phyloP scores from a whole-genome alignment of 1,140 invertebrate genomes.

The Parapsyche elsis region DNA sequence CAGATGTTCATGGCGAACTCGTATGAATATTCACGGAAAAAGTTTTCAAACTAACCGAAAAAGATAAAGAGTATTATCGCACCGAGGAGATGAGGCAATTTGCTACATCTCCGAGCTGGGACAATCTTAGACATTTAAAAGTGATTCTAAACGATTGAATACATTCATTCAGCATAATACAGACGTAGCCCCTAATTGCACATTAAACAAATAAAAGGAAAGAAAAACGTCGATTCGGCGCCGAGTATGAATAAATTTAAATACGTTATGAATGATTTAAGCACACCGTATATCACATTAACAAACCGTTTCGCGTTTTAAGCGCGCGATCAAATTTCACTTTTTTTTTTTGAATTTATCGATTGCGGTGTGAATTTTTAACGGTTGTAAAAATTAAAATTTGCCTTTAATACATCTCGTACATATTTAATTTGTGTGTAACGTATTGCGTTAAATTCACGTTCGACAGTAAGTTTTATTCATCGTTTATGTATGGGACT shows the following conservation, averaged over 20 bases:
- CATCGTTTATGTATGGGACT: background rate
- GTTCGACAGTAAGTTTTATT: background rate
- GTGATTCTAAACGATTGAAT: background rate
- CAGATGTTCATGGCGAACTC: slow-evolving; percentile 1
- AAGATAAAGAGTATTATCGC: slow-evolving; percentile 28
- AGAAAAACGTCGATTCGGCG: no score
- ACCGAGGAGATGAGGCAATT: slow-evolving; percentile 9
- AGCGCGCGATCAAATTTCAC: no score
- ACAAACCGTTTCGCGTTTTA: no score
- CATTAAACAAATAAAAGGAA: no score
- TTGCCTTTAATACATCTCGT: background rate
- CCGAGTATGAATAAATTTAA: no score
- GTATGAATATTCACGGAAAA: slow-evolving; percentile 28
- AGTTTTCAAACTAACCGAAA: slow-evolving; percentile 32
- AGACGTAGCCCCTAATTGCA: no score
- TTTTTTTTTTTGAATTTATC: no score
- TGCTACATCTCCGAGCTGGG: slow-evolving; percentile 3
- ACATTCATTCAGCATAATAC: no score
- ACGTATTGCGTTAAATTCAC: background rate
- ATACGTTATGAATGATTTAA: no score
- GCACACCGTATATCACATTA: no score
- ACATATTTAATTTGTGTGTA: background rate
- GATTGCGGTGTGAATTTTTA: no score
- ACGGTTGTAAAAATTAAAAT: no score
- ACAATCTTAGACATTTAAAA: background rate